Base-by-base conservation (phyloP, 2,888 invertebrate genomes). In the Laspeyria flexula region DNA sequence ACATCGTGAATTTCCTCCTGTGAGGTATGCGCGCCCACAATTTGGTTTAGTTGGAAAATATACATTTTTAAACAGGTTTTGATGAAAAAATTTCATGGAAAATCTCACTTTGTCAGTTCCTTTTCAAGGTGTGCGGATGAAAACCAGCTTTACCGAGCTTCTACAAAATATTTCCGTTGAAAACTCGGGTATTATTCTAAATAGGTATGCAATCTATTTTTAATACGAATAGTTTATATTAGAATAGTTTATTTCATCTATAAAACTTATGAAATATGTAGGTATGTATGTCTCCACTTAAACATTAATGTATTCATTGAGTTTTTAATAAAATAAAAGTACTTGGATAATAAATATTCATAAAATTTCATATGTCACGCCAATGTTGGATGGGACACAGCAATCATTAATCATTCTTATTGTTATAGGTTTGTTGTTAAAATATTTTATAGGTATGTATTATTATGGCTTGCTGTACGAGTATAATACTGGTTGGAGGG, bases 331-430 rank as follows among this genome's bases (percentile, higher is more conserved):
- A 63, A 64, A 71, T 59, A 56, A 67, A 56, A 59, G 27, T 42
- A 57, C 43, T 52, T 42, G 25, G 39, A 60, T 71, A 56, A 79
- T 79, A 71, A 76, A 79, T 79, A 75, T 73, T 75, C 73, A 77
- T 79, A 67, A 74, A 75, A 72, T 70, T 71, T 71, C 69, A 71
- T 71, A 73, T 70, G 75, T 69, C 75, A 72, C 58, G 63, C 63
- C 61, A 65, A 55, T 71, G 65, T 57, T 65, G 61, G 61, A 68
- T 61, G 69, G 66, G 68, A 67, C 66, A 59, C 48, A 55, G 69
- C 60, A 65, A 59, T 71, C 77, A 77, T 79, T 77, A 79, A 79
- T 79, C 77, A 79, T 67, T 66, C 65, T 74, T 74, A 75, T 76
- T 79, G 77, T 76, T 70, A 65, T 61, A 64, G 63, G 51, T 65